Conservation (phyloP, 1,140 invertebrate genomes). For the Camponotus floridanus region DNA sequence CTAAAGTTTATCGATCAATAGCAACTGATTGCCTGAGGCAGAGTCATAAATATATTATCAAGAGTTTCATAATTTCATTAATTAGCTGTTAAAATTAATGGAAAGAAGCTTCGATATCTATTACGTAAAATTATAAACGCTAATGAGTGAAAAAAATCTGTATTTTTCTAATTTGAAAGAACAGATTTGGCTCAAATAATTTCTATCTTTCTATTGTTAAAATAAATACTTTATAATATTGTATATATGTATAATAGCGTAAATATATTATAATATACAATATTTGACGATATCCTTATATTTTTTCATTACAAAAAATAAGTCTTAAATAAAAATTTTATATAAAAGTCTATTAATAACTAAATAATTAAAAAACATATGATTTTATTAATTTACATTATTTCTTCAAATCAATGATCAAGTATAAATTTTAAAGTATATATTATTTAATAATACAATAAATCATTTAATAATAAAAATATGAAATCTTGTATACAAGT, state of each 20-base stretch:
- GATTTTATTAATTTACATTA: neutral
- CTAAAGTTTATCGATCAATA: constrained; percentile 30
- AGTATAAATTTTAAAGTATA: too few species aligned
- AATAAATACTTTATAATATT: neutral
- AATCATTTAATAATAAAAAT: too few species aligned
- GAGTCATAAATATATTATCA: too few species aligned
- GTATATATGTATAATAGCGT: neutral
- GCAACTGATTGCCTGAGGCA: constrained; percentile 26
- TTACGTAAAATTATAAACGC: neutral
- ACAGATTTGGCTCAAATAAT: too few species aligned
- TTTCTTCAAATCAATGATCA: too few species aligned
- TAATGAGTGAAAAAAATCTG: neutral
- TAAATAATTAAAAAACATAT: neutral
- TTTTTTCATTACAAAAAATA: neutral
- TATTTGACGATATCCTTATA: neutral
- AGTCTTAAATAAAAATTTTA: neutral
- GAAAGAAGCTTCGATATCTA: neutral
- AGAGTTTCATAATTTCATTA: too few species aligned
- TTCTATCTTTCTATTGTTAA: too few species aligned
- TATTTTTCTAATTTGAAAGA: neutral
- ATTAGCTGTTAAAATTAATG: too few species aligned
- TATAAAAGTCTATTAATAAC: neutral
- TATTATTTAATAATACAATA: too few species aligned
- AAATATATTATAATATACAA: neutral
- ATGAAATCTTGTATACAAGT: neutral